Evolutionary conservation across 1,140 invertebrate genomes (phyloP).

Genomic region (Proales similis): DNA sequence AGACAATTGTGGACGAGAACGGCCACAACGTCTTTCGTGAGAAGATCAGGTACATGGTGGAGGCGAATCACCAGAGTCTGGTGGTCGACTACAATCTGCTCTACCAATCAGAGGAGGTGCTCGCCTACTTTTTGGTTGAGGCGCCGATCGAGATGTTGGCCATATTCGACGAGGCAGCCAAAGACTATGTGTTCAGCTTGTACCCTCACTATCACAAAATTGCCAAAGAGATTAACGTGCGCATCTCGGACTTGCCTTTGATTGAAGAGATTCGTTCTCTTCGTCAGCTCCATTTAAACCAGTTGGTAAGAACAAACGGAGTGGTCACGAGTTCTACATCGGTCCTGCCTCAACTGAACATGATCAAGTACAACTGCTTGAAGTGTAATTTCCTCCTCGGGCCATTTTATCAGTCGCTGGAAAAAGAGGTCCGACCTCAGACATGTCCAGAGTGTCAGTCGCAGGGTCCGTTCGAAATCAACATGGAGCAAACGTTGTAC

Average conservation of each 20-base stretch:
- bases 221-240: constrained; percentile 73
- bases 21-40: constrained; percentile 83
- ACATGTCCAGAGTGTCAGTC: constrained; percentile 97
- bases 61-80: constrained; percentile 73
- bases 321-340: constrained; percentile 92
- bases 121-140: constrained; percentile 93
- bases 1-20: constrained; percentile 61
- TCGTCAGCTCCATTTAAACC: constrained; percentile 91
- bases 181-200: constrained; percentile 83
- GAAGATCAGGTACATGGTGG: constrained; percentile 86
- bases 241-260: constrained; percentile 86
- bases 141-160: constrained; percentile 89
- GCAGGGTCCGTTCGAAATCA: constrained; percentile 75
- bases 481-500: constrained; percentile 80
- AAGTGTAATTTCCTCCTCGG: constrained; percentile 89
- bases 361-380: constrained; percentile 94
- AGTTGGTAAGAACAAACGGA: constrained; percentile 76
- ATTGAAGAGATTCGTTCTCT: constrained; percentile 77
- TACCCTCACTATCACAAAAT: constrained; percentile 94
- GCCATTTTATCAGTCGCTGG: constrained; percentile 85
- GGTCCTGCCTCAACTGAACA: constrained; percentile 84
- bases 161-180: constrained; percentile 78
- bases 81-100: constrained; percentile 85
- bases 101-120: constrained; percentile 76
- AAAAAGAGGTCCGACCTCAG: constrained; percentile 81